Evolutionary conservation across 2,888 invertebrate species (phyloP), one percentile per base, ranked within the genome.

Genomic region (Platycnemis pennipes): DNA sequence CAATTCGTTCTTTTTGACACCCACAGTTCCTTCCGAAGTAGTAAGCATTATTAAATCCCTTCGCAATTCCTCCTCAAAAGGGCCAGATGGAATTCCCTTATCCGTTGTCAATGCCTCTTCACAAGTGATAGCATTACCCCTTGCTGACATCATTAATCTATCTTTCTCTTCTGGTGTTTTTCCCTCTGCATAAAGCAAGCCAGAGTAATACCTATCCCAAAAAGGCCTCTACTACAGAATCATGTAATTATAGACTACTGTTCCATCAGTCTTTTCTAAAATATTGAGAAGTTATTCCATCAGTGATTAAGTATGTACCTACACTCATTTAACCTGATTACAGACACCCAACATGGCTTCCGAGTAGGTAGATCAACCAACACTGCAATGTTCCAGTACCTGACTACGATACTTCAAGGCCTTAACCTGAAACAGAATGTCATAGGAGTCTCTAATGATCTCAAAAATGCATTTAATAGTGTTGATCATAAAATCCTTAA

Each of bases 261-360:
- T 94, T 94, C 46, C 44, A 45, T 87, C 89, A 45, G 87, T 88
- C 31, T 94, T 56, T 8, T 56, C 88, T 69, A 31, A 69, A 77
- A 49, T 42, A 69, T 87, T 46, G 49, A 49, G 49, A 49, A 16
- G 49, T 49, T 49, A 49, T 49, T 11, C 16, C 49, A 49, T 49
- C 49, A 22, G 22, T 22, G 16, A 56, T 56, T 56, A 56, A 56
- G 22, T 56, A 3, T 56, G 19, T 56, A 22, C 22, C 56, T 56
- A 56, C 3, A 56, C 56, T 56, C 56, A 13, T 56, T 56, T 22
- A 56, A 56, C 8, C 56, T 56, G 19, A 56, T 56, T 56, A 13
- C 22, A 16, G 56, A 56, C 13, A 19, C 56, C 56, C 56, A 56
- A 56, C 56, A 56, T 56, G 56, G 56, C 22, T 56, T 56, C 56